Evolutionary conservation across 2,888 invertebrate genomes (phyloP).

Genomic region (Ceramica pisi): DNA sequence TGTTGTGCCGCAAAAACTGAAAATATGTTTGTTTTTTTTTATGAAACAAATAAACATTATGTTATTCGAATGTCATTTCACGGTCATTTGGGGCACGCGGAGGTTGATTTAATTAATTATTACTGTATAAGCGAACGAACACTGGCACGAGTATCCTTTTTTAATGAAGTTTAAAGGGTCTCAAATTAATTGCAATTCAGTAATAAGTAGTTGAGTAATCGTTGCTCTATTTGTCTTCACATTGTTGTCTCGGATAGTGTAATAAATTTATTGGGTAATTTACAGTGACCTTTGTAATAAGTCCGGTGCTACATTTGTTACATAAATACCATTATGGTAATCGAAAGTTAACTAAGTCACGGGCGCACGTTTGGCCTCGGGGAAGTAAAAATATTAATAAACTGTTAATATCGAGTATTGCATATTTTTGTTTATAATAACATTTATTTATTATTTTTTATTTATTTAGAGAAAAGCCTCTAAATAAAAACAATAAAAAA

Average conservation of each 20-base stretch:
- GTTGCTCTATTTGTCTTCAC: slow-evolving; percentile 55
- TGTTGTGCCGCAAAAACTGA: slow-evolving; percentile 69
- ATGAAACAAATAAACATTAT: slow-evolving; percentile 60
- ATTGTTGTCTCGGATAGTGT: slow-evolving; percentile 40
- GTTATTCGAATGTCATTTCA: slow-evolving; percentile 81
- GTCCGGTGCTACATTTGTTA: slow-evolving; percentile 37
- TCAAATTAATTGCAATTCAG: slow-evolving; percentile 41
- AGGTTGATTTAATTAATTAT: slow-evolving; percentile 69
- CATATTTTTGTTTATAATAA: not conserved
- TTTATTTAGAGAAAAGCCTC: no score
- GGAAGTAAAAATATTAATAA: slow-evolving; percentile 26
- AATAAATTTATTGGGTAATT: slow-evolving; percentile 46
- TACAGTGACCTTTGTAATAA: slow-evolving; percentile 45
- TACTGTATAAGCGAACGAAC: slow-evolving; percentile 43
- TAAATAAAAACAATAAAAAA: no score
- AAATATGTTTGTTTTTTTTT: slow-evolving; percentile 58
- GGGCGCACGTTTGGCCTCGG: slow-evolving; percentile 27
- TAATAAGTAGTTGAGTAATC: slow-evolving; percentile 42
- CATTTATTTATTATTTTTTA: no score
- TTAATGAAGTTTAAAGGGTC: slow-evolving; percentile 48
- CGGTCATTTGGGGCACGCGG: slow-evolving; percentile 76
- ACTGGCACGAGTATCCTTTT: slow-evolving; percentile 40
- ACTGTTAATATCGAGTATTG: slow-evolving; percentile 8
- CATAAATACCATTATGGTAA: slow-evolving; percentile 56
- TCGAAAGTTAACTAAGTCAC: slow-evolving; percentile 19